These are phyloP conservation scores for Drosophila sturtevanti DNA, from an alignment of 1,140 invertebrate species.

Conservation along the genomic window DNA sequence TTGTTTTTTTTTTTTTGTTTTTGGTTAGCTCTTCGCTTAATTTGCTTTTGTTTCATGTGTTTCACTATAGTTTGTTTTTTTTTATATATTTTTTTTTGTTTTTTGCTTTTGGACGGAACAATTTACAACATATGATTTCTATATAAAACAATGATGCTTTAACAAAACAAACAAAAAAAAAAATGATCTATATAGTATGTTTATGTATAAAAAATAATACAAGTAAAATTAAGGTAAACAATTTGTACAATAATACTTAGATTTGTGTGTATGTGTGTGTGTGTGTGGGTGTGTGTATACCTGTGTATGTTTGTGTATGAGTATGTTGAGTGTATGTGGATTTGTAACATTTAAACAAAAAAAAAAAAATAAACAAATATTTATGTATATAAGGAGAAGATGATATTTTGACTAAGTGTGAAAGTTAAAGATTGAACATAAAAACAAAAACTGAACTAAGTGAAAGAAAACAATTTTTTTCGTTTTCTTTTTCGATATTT, in stretches of 20 bases:
- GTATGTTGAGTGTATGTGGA: no score
- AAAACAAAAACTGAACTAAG: conserved; percentile 12
- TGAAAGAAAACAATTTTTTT: conserved; percentile 23
- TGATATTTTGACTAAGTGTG: conserved; percentile 8
- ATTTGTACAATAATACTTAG: conserved; percentile 61
- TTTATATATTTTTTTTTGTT: conserved; percentile 34
- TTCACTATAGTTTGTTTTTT: conserved; percentile 14
- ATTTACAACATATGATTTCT: conserved; percentile 79
- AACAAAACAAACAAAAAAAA: conserved; percentile 15
- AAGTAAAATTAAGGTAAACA: conserved; percentile 49
- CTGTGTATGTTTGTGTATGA: no score
- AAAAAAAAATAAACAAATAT: no score
- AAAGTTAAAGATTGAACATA: conserved; percentile 21
- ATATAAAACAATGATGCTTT: conserved; percentile 67
- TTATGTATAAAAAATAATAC: conserved; percentile 1
- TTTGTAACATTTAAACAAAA: conserved; percentile 25
- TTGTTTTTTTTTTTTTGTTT: neutral
- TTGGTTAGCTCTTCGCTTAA: conserved; percentile 25
- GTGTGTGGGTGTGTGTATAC: no score
- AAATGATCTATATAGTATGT: neutral
- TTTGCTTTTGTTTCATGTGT: conserved; percentile 39
- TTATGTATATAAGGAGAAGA: neutral
- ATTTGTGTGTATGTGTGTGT: conserved; percentile 21
- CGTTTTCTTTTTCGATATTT: conserved; percentile 19
- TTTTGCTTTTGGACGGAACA: conserved; percentile 74